Base-by-base conservation (phyloP, 2,113 vertebrate species). In the Cryptotis parvus region DNA sequence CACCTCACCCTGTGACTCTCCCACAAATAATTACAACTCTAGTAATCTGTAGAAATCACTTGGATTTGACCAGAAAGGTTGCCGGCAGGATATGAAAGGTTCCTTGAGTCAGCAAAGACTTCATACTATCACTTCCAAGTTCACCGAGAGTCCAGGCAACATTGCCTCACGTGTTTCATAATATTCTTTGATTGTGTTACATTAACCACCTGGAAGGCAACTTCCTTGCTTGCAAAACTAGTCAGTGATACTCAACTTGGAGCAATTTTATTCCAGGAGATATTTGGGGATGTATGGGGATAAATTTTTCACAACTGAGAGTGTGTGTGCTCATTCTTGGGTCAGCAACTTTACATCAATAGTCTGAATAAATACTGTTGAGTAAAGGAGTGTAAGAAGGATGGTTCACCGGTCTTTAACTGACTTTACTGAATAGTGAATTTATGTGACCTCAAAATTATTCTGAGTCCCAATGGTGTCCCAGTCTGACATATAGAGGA, bases 241-340 rank as follows among this genome's bases (percentile, higher is more conserved):
- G 68, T 26, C 9, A 26, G 55, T 72, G 35, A 61, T 69, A 84
- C 72, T 81, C 55, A 74, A 45, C 1, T 68, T 14, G 31, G 55
- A 24, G 10, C 5, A 31, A 37, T 41, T 84, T 14, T 80, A 61
- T 8, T 33, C 31, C 55, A 8, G 20, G 82, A 87, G 20, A 66
- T 58, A 73, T n/a, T 2, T 43, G 55, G 85, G 88, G 72, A 76
- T 41, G 66, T 91, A 52, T 94, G 63, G 33, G 58, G 66, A n/a
- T 43, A 0, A 1, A 27, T 37, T 81, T n/a, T 69, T 83, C 39
- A 72, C 52, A 74, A 12, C 55, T 2, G 3, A 33, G 33, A 26
- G 3, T 12, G 55, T 20, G 0, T 78, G 31, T 4, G 2, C 41
- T 70, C 49, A 31, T 3, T 63, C 43, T 27, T 33, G 33, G n/a